Evolutionary conservation across 2,888 invertebrate species (phyloP).

Genomic region (Cecidostiba fungosa): DNA sequence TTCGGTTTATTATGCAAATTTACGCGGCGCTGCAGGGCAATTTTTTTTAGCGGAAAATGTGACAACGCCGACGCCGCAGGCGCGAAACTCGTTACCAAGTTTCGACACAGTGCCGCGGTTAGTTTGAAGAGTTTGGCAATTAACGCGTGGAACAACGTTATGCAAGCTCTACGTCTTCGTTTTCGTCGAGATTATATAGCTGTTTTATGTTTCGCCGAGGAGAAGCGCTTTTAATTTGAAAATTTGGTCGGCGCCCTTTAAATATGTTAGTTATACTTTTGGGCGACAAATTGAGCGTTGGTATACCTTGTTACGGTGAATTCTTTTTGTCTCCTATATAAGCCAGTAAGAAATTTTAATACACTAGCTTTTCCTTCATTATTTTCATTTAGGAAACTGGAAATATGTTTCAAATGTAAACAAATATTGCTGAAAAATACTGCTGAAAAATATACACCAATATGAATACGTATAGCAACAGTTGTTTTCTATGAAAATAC

Average conservation of each 20-base stretch:
- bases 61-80: background rate
- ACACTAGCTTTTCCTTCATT: background rate
- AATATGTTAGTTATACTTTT: background rate
- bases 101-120: conserved; percentile 28
- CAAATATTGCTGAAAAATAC: background rate
- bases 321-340: background rate
- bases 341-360: background rate
- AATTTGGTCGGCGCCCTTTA: background rate
- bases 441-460: too few relatives aligned
- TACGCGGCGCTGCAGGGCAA: background rate
- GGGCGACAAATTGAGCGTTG: background rate
- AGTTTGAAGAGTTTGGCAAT: conserved; percentile 55
- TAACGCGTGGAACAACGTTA: conserved; percentile 48
- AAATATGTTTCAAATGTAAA: background rate
- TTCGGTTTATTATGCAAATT: conserved; percentile 47
- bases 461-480: too few relatives aligned
- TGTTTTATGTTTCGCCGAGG: background rate
- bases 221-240: background rate
- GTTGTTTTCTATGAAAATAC: background rate
- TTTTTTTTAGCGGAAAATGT: conserved; percentile 23
- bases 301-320: background rate
- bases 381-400: too few relatives aligned
- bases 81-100: conserved; percentile 57
- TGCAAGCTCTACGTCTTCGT: background rate
- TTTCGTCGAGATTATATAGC: background rate